Conservation (phyloP, 1,140 invertebrate species). For the Ips typographus region DNA sequence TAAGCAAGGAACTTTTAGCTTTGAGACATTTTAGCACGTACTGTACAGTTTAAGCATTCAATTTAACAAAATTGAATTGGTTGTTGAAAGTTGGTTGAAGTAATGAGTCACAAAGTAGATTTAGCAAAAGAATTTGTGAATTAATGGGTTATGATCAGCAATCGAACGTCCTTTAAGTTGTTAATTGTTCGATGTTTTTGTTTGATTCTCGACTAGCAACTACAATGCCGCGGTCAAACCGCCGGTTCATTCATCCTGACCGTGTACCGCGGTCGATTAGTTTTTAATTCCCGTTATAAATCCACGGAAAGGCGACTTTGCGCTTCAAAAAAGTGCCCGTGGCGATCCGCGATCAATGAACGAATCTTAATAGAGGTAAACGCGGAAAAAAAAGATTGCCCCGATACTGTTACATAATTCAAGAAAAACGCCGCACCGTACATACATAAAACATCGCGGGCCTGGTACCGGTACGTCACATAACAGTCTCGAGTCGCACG, state of each 20-base stretch:
- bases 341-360: not conserved
- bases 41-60: too few relatives aligned
- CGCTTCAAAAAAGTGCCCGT: not conserved
- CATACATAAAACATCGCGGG: slow-evolving; percentile 32
- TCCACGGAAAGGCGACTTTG: too few relatives aligned
- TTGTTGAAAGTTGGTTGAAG: too few relatives aligned
- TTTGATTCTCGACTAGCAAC: not conserved
- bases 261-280: too few relatives aligned
- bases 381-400: slow-evolving; percentile 13
- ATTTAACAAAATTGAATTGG: too few relatives aligned
- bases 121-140: not conserved
- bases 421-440: slow-evolving; percentile 27
- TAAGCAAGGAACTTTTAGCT: too few relatives aligned
- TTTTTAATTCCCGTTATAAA: too few relatives aligned
- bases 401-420: slow-evolving; percentile 32
- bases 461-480: slow-evolving; percentile 36
- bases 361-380: not conserved
- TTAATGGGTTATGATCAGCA: slow-evolving; percentile 29
- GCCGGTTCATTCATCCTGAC: too few relatives aligned
- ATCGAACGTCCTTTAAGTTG: slow-evolving; percentile 17
- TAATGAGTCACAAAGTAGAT: too few relatives aligned
- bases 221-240: not conserved
- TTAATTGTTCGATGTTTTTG: slow-evolving; percentile 17
- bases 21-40: too few relatives aligned
- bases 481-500: slow-evolving; percentile 40